A percentile compares a stretch with the other conserved stretches of the same genome.
These are phyloP conservation scores for Notocelia uddmanniana DNA, from an alignment of 2,888 invertebrate species.

Conservation along the genomic window DNA sequence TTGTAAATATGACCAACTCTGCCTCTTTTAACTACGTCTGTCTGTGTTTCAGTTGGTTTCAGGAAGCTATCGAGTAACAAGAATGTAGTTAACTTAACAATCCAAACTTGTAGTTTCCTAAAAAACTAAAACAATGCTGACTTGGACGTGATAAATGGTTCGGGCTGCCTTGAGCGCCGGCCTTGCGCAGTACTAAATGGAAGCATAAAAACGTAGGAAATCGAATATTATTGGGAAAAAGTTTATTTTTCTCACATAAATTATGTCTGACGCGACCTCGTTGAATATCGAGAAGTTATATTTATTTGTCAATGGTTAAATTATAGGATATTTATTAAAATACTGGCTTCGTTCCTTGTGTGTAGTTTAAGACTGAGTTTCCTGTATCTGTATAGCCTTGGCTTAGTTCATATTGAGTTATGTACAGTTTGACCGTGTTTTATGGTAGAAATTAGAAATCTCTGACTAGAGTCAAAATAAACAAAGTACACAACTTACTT, in stretches of 20 bases:
- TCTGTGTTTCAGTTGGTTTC: not conserved
- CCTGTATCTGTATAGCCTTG: conserved; percentile 15
- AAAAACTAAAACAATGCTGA: conserved; percentile 22
- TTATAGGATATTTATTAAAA: conserved; percentile 11
- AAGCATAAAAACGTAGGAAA: conserved; percentile 42
- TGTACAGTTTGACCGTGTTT: not conserved
- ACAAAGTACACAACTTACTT: no score
- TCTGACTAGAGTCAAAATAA: not conserved
- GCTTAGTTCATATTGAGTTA: not conserved
- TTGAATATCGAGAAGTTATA: conserved; percentile 16
- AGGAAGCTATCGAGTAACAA: not conserved
- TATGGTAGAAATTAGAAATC: not conserved
- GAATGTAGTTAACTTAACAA: conserved; percentile 1
- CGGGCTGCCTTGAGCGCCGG: conserved; percentile 26
- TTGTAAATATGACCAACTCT: no score
- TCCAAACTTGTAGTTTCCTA: conserved; percentile 9
- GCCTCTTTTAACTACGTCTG: not conserved
- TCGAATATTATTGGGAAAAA: conserved; percentile 40
- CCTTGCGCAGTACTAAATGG: conserved; percentile 28
- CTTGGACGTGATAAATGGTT: conserved; percentile 27
- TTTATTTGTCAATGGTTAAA: conserved; percentile 19
- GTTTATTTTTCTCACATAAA: conserved; percentile 34
- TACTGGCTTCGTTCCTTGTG: not conserved
- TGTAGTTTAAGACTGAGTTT: conserved; percentile 6
- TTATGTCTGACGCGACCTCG: conserved; percentile 20